phyloP scores from a whole-genome alignment of 2,888 invertebrate genomes.

The Coenonympha glycerion region DNA sequence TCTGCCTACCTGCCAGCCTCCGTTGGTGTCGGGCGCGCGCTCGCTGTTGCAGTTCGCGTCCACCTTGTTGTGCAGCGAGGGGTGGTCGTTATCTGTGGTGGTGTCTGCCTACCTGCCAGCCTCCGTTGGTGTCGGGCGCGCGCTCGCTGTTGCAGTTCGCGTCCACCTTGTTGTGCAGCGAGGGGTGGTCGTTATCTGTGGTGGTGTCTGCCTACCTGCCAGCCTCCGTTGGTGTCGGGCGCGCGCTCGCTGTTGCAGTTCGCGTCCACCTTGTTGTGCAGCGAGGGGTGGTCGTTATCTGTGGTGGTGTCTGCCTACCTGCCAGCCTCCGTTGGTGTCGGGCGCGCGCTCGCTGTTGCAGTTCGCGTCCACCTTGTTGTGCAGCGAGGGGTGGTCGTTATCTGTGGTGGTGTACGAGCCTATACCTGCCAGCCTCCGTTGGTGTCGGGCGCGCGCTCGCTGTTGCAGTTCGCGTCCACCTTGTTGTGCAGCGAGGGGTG shows the following conservation, averaged over 20 bases:
- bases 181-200: constrained; percentile 68
- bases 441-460: constrained; percentile 46
- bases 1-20: constrained; percentile 62
- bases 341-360: constrained; percentile 52
- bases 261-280: constrained; percentile 55
- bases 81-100: constrained; percentile 59
- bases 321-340: constrained; percentile 62
- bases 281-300: constrained; percentile 68
- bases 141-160: constrained; percentile 60
- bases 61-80: constrained; percentile 55
- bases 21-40: constrained; percentile 48
- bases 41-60: constrained; percentile 64
- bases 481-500: constrained; percentile 61
- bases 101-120: constrained; percentile 60
- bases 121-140: constrained; percentile 51
- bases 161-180: constrained; percentile 55
- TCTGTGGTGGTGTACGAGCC: neutral
- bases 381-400: constrained; percentile 66
- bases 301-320: constrained; percentile 41
- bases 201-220: constrained; percentile 52
- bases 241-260: constrained; percentile 57
- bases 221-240: constrained; percentile 56
- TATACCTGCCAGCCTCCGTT: constrained; percentile 68
- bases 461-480: constrained; percentile 61
- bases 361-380: constrained; percentile 57